These are phyloP conservation scores for Prostheceraeus crozeri DNA, from an alignment of 2,888 invertebrate genomes.

Conservation along the genomic window DNA sequence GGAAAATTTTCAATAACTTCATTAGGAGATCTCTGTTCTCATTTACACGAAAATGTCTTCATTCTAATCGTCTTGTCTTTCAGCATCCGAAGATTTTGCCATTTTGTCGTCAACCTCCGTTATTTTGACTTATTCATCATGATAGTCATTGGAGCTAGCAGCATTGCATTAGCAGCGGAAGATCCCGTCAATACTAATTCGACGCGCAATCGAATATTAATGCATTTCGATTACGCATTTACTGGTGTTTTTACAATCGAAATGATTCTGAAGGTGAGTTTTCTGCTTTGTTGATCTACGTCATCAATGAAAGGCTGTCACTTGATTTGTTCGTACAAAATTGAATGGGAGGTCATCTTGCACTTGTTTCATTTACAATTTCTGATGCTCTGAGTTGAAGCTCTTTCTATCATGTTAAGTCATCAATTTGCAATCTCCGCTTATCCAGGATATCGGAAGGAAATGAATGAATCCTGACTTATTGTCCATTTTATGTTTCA, in stretches of 20 bases:
- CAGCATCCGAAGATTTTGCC: constrained; percentile 91
- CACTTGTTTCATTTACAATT: too few species aligned
- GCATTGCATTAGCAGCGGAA: constrained; percentile 96
- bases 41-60: neutral
- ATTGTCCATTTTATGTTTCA: too few species aligned
- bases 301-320: too few species aligned
- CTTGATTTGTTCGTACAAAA: too few species aligned
- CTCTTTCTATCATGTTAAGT: too few species aligned
- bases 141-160: constrained; percentile 97
- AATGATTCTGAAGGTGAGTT: constrained; percentile 77
- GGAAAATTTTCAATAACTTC: too few species aligned
- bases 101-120: constrained; percentile 96
- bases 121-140: constrained; percentile 99
- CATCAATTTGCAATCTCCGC: too few species aligned
- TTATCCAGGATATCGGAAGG: too few species aligned
- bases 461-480: too few species aligned
- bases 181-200: constrained; percentile 87
- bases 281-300: constrained; percentile 40
- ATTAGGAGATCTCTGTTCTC: too few species aligned
- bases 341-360: too few species aligned
- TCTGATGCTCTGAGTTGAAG: too few species aligned
- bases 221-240: constrained; percentile 98
- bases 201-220: constrained; percentile 75
- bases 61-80: neutral
- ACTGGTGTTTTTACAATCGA: constrained; percentile 99